Evolutionary conservation across 2,888 invertebrate genomes (phyloP), one percentile per base, ranked within the genome.

Genomic region (Nemotelus nigrinus): DNA sequence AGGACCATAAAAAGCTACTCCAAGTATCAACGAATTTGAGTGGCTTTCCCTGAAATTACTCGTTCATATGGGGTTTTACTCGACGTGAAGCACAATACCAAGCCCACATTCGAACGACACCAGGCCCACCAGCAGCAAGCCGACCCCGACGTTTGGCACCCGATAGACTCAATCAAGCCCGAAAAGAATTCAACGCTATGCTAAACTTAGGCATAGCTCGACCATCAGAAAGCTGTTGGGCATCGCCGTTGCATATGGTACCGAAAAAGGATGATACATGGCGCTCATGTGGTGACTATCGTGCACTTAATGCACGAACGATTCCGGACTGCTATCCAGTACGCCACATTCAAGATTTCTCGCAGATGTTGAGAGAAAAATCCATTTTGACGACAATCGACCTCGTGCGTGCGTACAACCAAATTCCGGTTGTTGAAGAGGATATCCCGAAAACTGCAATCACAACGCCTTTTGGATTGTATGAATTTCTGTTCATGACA

Each of bases 171-270:
- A 5, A 25, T 8, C 39, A 25, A 25, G 58, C 45, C 2, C 43
- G 45, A 2, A 10, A 3, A n/a, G 45, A 58, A 44, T 25, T 72
- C 58, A 1, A 57, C n/a, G 3, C n/a, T 2, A 63, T 74, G 48
- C 8, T 74, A 41, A 8, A 44, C 1, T 78, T 82, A 41, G 88
- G 86, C 0, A 85, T 88, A 8, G 86, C 85, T 53, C 82, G 86
- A 3, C 87, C 85, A 0, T 87, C 87, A 0, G 84, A 83, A 3
- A 86, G 86, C 53, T 80, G 82, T 2, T 88, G 85, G 86, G 82
- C 87, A 0, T 85, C 83, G 65, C 87, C 85, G 2, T 79, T 88
- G 0, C 84, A 84, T 70, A 77, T 85, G 79, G 83, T 82, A 6
- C 77, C 70, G 6, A 84, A 84, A 77, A 77, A 78, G 45, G 72